Evolutionary conservation across 2,888 invertebrate genomes (phyloP).

Genomic region (Herminia tarsipennalis): DNA sequence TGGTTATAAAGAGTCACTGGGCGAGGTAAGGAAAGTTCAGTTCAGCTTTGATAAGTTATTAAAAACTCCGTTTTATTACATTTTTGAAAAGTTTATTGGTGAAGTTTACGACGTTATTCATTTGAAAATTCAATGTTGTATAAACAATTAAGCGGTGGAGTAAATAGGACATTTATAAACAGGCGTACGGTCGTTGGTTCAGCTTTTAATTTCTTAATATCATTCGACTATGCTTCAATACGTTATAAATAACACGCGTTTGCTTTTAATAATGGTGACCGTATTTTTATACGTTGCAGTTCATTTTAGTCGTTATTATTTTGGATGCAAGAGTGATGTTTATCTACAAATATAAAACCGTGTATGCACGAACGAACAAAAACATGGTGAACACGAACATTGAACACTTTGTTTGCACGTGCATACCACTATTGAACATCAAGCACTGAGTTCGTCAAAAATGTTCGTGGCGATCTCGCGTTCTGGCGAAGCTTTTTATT

Average conservation of each 20-base stretch:
- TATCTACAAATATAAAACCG: no score
- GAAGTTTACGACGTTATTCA: slow-evolving; percentile 50
- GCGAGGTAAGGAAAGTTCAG: slow-evolving; percentile 46
- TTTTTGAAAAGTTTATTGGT: slow-evolving; percentile 57
- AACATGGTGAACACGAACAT: no score
- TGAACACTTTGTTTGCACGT: no score
- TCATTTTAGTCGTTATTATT: no score
- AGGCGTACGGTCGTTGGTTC: not conserved
- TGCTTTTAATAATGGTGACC: not conserved
- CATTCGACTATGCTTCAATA: not conserved
- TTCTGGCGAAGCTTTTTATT: no score
- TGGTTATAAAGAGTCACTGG: slow-evolving; percentile 45
- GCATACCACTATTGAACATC: no score
- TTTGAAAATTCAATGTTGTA: slow-evolving; percentile 41
- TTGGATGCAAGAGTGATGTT: no score
- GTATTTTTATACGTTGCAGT: no score
- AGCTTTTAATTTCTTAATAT: slow-evolving; percentile 2
- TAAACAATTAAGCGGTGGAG: slow-evolving; percentile 30
- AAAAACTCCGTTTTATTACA: slow-evolving; percentile 53
- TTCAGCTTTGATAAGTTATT: slow-evolving; percentile 51
- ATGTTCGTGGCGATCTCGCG: no score
- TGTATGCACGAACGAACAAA: no score
- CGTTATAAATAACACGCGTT: not conserved
- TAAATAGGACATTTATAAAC: slow-evolving; percentile 6
- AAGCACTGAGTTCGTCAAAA: no score